Evolutionary conservation across 2,888 invertebrate species (phyloP), one percentile per base, ranked within the genome.

Genomic region (Harpalus rubripes): DNA sequence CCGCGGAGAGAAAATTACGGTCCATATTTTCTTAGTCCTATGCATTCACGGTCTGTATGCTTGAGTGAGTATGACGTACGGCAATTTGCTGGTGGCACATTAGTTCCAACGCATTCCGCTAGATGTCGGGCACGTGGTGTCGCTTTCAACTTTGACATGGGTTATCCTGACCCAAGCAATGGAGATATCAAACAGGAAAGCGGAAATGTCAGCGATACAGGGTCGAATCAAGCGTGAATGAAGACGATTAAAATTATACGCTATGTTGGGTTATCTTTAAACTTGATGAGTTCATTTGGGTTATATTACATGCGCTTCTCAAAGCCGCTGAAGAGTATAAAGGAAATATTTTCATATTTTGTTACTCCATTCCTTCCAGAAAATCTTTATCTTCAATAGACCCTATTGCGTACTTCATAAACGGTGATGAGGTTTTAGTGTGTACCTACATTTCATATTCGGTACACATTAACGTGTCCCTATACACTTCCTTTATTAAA

Each of bases 131-230:
- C 56, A 72, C 74, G 52, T 52, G 56, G 74, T 74, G 56, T 18
- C 74, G 74, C 74, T 52, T 52, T 22, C 16, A 74, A 44, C 74
- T 74, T 74, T 74, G 74, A 52, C 74, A 74, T n/a, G 52, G 74
- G 74, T 74, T 74, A 10, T 68, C 41, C 68, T 68, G 41, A 68
- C 68, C 39, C 68, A 7, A 26, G 18, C 39, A 10, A 68, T 39
- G 68, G 26, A 68, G 68, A 68, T 68, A 68, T 68, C 68, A 68
- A 68, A 68, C 68, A n/a, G 39, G 68, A 68, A 68, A 68, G 68
- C 68, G 32, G 68, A 68, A 68, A 68, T 68, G 68, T 68, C 39
- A 68, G 68, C 68, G 68, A 68, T 68, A 68, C 68, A 68, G 15
- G 7, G 39, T 32, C 68, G 68, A 39, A 68, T 68, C 32, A 68